A percentile compares a stretch with the other conserved stretches of the same genome.
These are phyloP conservation scores for Chloroclysta siterata DNA, from an alignment of 2,888 invertebrate genomes.

Conservation along the genomic window DNA sequence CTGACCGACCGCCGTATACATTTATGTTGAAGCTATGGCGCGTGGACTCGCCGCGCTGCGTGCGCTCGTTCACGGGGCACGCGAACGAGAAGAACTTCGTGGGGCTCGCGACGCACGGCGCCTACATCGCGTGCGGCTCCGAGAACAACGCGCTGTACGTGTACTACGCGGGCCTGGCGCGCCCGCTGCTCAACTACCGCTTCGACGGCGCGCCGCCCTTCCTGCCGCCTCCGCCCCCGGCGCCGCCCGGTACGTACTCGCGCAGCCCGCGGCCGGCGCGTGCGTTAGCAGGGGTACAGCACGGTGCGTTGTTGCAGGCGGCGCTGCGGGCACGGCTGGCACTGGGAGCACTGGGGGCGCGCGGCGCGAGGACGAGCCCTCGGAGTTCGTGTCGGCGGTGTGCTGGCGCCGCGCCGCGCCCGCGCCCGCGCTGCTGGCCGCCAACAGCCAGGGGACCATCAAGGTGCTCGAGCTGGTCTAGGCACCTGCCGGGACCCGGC, in stretches of 20 bases:
- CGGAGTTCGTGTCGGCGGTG: constrained; percentile 97
- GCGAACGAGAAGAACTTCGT: constrained; percentile 98
- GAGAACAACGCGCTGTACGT: constrained; percentile 97
- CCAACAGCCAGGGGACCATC: constrained; percentile 97
- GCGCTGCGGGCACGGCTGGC: too few relatives aligned
- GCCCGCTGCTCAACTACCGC: constrained; percentile 93
- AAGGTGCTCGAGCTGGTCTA: constrained; percentile 92
- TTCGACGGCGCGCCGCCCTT: constrained; percentile 93
- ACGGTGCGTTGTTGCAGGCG: too few relatives aligned
- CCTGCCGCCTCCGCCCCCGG: constrained; percentile 56
- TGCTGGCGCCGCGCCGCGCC: constrained; percentile 93
- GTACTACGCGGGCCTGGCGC: constrained; percentile 95
- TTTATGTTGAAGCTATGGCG: constrained; percentile 88
- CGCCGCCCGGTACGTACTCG: constrained; percentile 1
- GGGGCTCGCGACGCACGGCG: constrained; percentile 94
- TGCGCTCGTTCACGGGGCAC: constrained; percentile 95
- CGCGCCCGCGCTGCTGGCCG: constrained; percentile 92
- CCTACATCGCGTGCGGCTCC: constrained; percentile 96
- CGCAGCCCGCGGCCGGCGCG: too few relatives aligned
- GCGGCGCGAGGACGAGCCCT: constrained; percentile 94
- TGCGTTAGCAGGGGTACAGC: too few relatives aligned
- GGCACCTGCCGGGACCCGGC: background rate
- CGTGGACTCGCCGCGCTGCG: constrained; percentile 90
- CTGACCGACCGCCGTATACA: too few relatives aligned
- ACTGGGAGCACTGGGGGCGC: too few relatives aligned